phyloP scores from a whole-genome alignment of 2,797 vertebrate genomes.

The Tauraco hartlaubi region DNA sequence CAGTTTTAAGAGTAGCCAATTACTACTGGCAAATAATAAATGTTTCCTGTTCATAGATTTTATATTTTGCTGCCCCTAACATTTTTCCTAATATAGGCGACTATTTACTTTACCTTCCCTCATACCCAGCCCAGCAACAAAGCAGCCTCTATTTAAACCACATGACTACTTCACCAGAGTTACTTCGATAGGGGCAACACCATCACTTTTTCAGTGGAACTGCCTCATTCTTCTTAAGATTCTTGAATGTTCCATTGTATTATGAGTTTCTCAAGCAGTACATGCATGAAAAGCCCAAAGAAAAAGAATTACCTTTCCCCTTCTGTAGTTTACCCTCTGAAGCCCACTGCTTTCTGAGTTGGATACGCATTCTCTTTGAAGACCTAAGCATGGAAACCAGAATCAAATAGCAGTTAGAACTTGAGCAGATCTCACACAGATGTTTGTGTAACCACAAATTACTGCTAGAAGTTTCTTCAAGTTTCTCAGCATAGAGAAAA shows the following conservation, averaged over 20 bases:
- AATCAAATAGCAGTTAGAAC: background rate
- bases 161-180: background rate
- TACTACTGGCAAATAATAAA: slow-evolving; percentile 50
- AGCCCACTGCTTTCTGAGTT: slow-evolving; percentile 73
- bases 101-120: slow-evolving; percentile 27
- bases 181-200: background rate
- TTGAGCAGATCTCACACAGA: background rate
- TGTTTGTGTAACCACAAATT: background rate
- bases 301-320: slow-evolving; percentile 80
- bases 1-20: slow-evolving; percentile 21
- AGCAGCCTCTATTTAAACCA: slow-evolving; percentile 30
- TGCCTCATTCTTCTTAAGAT: background rate
- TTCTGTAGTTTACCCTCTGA: slow-evolving; percentile 83
- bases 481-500: background rate
- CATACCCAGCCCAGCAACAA: background rate
- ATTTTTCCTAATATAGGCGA: slow-evolving; percentile 27
- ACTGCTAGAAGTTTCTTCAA: background rate
- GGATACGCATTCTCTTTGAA: slow-evolving; percentile 78
- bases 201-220: background rate
- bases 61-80: slow-evolving; percentile 3
- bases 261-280: background rate
- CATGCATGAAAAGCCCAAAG: rapidly evolving
- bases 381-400: slow-evolving; percentile 56
- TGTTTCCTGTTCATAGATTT: slow-evolving; percentile 11
- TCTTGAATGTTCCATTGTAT: background rate